Evolutionary conservation across 2,888 invertebrate genomes (phyloP), one percentile per base, ranked within the genome.

Genomic region (Eremobia ochroleuca): DNA sequence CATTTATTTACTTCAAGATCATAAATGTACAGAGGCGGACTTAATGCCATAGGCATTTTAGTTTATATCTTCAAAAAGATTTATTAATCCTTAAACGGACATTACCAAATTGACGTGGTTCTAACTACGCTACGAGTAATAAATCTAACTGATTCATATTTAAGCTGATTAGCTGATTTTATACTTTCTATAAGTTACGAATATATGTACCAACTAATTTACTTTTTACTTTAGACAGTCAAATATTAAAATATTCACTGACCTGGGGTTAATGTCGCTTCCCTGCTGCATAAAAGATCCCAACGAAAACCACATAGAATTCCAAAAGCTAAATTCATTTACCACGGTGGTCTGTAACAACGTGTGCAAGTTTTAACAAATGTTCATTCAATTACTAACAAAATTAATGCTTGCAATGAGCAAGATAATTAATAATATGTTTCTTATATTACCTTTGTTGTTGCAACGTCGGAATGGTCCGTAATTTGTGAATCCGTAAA

Each of bases 251-350:
- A 89, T 89, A 92, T 91, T 85, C 76, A 93, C 96, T 96, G 97
- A 99, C 98, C 99, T 98, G 61, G 99, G 99, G 81, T 99, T 98
- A 90, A 99, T 98, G 95, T 99, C 99, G 93, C 99, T 99, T 77
- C 99, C 99, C 95, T 99, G 99, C 95, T 99, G 99, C 99, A 99
- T 99, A 94, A 99, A 98, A 68, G 99, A 99, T 40, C 99, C 99
- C 90, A 99, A 97, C 0, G 99, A 98, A 96, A 99, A 99, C 99
- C 99, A 99, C 87, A 99, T 97, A 79, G 99, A 99, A 97, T 99
- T 99, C 95, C 99, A 97, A 92, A 99, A 98, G 92, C 98, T 99
- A 95, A 99, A 99, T 94, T 99, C 99, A 93, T 99, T 99, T 76
- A 98, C 98, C 92, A 98, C 98, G 62, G 98, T 97, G n/a, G 97